phyloP scores from a whole-genome alignment of 2,888 invertebrate genomes.

The Achlya flavicornis region DNA sequence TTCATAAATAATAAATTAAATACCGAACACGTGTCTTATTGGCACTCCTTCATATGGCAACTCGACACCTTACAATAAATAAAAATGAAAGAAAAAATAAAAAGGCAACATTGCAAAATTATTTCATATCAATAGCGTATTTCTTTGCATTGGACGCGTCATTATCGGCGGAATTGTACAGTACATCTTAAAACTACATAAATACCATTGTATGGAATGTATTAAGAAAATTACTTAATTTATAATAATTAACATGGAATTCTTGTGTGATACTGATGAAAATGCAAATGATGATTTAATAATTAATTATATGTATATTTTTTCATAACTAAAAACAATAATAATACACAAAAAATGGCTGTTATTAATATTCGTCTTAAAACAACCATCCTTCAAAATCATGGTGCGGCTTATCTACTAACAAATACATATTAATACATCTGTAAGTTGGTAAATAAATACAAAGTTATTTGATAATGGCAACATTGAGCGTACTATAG shows the following conservation, averaged over 20 bases:
- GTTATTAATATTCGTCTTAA: too few relatives aligned
- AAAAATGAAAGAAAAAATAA: constrained; percentile 37
- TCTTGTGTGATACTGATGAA: not conserved
- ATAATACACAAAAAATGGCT: too few relatives aligned
- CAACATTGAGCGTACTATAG: constrained; percentile 5
- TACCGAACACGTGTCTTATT: constrained; percentile 65
- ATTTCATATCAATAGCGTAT: constrained; percentile 30
- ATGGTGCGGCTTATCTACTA: too few relatives aligned
- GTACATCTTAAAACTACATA: constrained; percentile 33
- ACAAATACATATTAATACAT: not conserved
- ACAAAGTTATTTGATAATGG: constrained; percentile 12
- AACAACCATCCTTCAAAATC: too few relatives aligned
- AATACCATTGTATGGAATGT: constrained; percentile 32
- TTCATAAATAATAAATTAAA: constrained; percentile 65
- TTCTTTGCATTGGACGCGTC: constrained; percentile 45
- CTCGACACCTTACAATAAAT: constrained; percentile 38
- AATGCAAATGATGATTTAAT: not conserved
- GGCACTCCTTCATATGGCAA: constrained; percentile 70
- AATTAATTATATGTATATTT: not conserved
- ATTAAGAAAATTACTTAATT: constrained; percentile 13
- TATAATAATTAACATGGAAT: not conserved
- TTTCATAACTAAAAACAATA: too few relatives aligned
- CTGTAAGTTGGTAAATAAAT: not conserved
- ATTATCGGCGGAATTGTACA: constrained; percentile 21
- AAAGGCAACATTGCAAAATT: constrained; percentile 41